phyloP scores from a whole-genome alignment of 1,140 invertebrate genomes.

The Drosophila paulistorum region DNA sequence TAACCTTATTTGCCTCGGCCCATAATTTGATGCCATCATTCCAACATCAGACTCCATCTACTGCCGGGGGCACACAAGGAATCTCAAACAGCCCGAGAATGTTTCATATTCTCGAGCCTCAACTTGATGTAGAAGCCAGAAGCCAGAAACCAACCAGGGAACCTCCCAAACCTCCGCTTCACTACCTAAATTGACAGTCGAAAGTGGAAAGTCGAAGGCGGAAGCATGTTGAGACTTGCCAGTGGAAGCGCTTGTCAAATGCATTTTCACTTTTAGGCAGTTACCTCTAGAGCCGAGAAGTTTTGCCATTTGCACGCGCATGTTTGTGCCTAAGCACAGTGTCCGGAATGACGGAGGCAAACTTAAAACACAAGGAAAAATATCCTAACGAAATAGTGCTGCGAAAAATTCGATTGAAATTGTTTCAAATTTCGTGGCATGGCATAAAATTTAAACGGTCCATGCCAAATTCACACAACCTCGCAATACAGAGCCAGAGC shows the following conservation, averaged over 20 bases:
- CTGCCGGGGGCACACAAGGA: conserved; percentile 48
- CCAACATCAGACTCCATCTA: conserved; percentile 36
- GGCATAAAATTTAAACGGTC: conserved; percentile 57
- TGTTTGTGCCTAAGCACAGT: conserved; percentile 11
- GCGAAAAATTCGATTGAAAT: conserved; percentile 69
- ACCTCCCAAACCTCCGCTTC: neutral
- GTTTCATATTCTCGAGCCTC: conserved; percentile 69
- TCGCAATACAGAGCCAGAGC: too few species aligned
- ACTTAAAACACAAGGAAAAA: neutral
- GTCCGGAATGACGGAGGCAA: neutral
- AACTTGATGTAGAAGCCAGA: conserved; percentile 68
- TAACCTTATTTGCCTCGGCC: conserved; percentile 49
- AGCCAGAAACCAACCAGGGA: conserved; percentile 17
- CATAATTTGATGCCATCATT: conserved; percentile 68
- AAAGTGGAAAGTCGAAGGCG: conserved; percentile 17
- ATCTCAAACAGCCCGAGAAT: conserved; percentile 68
- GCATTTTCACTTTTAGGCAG: conserved; percentile 62
- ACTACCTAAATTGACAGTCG: conserved; percentile 10
- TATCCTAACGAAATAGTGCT: conserved; percentile 2
- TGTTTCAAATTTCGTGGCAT: conserved; percentile 75
- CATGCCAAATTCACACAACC: conserved; percentile 56
- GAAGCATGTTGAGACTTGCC: conserved; percentile 10
- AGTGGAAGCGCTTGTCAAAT: conserved; percentile 64
- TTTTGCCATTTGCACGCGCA: conserved; percentile 50
- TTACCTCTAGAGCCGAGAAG: conserved; percentile 42